A percentile compares a stretch with the other conserved stretches of the same genome.
These are phyloP conservation scores for Litoditis marina DNA, from an alignment of 2,888 invertebrate species.

Conservation along the genomic window DNA sequence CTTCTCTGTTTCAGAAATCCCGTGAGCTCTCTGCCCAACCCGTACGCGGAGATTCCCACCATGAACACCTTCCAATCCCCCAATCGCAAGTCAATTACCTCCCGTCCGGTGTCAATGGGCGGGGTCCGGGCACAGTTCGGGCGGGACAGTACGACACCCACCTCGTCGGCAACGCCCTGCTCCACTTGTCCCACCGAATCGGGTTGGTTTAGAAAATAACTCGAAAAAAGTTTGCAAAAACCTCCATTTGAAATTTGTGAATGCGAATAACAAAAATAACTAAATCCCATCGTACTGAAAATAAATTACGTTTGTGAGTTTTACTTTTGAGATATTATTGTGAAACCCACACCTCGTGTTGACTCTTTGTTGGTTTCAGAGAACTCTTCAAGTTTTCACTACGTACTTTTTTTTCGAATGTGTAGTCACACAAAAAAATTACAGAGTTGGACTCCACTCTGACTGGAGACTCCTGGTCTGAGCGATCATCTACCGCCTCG, in stretches of 20 bases:
- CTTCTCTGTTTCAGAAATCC: slow-evolving; percentile 1
- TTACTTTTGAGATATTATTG: not conserved
- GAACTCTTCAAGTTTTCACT: no score
- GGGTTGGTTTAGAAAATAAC: no score
- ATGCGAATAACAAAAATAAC: no score
- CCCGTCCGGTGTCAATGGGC: not conserved
- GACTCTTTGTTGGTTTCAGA: no score
- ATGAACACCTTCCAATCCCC: slow-evolving; percentile 20
- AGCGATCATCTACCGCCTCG: slow-evolving; percentile 12
- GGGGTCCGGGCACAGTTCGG: slow-evolving; percentile 5
- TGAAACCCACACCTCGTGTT: no score
- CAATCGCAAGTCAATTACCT: not conserved
- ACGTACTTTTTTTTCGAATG: no score
- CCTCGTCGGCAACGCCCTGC: slow-evolving; percentile 17
- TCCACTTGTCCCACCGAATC: slow-evolving; percentile 28
- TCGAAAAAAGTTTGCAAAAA: no score
- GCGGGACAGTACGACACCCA: not conserved
- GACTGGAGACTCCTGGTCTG: slow-evolving; percentile 17
- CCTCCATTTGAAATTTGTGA: no score
- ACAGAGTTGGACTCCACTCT: slow-evolving; percentile 13
- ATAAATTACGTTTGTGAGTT: not conserved
- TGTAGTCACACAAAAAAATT: no score
- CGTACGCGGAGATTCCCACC: slow-evolving; percentile 22
- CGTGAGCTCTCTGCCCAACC: slow-evolving; percentile 23
- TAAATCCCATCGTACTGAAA: no score